A percentile compares a stretch with the other conserved stretches of the same genome.
Conservation (phyloP, 2,797 vertebrate genomes). For the Petrocephalus schoutedeni region DNA sequence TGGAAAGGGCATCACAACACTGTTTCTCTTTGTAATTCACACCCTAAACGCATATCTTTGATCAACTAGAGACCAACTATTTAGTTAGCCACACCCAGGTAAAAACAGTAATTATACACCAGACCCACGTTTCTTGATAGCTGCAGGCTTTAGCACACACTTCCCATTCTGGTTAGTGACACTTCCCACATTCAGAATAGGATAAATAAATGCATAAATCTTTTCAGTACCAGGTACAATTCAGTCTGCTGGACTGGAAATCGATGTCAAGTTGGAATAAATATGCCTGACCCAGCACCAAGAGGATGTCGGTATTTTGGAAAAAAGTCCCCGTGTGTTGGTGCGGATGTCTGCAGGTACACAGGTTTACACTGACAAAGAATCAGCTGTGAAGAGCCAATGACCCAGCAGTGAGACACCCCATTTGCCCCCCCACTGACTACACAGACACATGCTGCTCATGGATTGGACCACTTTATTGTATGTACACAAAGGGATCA, state of each 20-base stretch:
- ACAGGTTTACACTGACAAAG: neutral
- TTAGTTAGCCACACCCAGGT: neutral
- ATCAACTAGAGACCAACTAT: neutral
- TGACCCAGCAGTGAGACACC: neutral
- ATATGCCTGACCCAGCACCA: neutral
- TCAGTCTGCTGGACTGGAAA: neutral
- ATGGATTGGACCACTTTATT: constrained; percentile 52
- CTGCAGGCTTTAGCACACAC: neutral
- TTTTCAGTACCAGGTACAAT: neutral
- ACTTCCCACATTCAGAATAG: neutral
- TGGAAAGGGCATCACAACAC: neutral
- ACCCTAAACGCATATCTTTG: neutral
- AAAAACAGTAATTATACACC: neutral
- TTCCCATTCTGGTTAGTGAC: neutral
- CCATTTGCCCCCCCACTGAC: neutral
- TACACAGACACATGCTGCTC: neutral
- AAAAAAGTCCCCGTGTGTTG: neutral
- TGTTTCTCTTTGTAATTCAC: neutral
- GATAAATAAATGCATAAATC: neutral
- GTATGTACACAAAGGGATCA: constrained; percentile 65
- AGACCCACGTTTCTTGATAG: neutral
- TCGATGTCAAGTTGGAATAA: neutral
- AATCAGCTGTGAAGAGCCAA: neutral
- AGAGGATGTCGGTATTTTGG: neutral
- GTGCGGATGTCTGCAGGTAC: neutral